Evolutionary conservation across 1,140 invertebrate species (phyloP).

Genomic region (Brachionus calyciflorus): DNA sequence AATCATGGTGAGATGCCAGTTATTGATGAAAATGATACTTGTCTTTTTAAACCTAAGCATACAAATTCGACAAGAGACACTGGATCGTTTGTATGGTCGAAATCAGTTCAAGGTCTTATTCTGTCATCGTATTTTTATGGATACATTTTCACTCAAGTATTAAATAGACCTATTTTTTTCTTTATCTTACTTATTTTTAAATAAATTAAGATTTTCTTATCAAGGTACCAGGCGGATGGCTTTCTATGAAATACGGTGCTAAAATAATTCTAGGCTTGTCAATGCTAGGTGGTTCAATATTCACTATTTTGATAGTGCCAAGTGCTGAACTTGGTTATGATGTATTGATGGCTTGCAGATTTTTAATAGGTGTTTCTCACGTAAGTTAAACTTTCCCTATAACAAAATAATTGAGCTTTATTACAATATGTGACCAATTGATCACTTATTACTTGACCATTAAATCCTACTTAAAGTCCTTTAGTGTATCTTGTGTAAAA

Average conservation of each 20-base stretch:
- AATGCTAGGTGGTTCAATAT: slow-evolving; percentile 34
- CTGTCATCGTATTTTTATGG: slow-evolving; percentile 61
- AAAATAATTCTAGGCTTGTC: slow-evolving; percentile 54
- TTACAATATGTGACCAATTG: no score
- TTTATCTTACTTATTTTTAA: background rate
- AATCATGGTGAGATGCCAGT: background rate
- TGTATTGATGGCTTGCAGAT: slow-evolving; percentile 5
- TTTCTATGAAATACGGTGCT: slow-evolving; percentile 57
- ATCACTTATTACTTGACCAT: no score
- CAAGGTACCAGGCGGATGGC: slow-evolving; percentile 53
- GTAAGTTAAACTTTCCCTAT: no score
- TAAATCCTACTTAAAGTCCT: no score
- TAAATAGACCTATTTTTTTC: slow-evolving; percentile 24
- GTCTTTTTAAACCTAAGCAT: slow-evolving; percentile 1
- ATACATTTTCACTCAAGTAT: slow-evolving; percentile 59
- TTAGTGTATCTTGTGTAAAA: no score
- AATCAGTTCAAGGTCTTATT: slow-evolving; percentile 56
- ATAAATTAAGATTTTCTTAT: background rate
- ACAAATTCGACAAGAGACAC: slow-evolving; percentile 50
- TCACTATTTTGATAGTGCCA: slow-evolving; percentile 6
- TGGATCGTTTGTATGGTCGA: slow-evolving; percentile 58
- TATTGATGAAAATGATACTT: slow-evolving; percentile 41
- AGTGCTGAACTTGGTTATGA: slow-evolving; percentile 12
- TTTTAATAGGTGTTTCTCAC: slow-evolving; percentile 42
- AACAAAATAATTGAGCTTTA: no score